phyloP scores from a whole-genome alignment of 1,140 invertebrate genomes.

The Globodera rostochiensis region DNA sequence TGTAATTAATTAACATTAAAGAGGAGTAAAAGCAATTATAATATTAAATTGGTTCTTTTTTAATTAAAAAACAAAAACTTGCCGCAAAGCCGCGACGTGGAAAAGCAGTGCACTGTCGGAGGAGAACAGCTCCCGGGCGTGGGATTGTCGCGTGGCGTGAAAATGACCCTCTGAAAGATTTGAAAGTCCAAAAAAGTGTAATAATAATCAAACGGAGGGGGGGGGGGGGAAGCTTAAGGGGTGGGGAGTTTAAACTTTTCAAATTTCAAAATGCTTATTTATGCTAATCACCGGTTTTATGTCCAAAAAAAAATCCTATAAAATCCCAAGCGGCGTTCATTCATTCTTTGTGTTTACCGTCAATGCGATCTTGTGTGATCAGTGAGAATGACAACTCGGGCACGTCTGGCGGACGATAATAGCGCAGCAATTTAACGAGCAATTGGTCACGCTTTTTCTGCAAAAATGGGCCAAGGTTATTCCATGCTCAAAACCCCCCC shows the following conservation, averaged over 20 bases:
- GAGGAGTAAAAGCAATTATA: background rate
- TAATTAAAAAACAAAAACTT: slow-evolving; percentile 13
- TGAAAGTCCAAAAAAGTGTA: background rate
- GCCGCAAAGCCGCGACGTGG: slow-evolving; percentile 31
- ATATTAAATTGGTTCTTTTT: background rate
- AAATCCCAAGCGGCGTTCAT: background rate
- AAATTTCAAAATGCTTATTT: no score
- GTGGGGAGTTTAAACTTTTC: no score
- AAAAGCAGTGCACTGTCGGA: slow-evolving; percentile 32
- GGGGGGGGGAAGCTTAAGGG: no score
- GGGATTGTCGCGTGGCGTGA: slow-evolving; percentile 23
- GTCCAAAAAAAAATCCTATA: background rate
- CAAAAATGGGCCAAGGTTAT: slow-evolving; percentile 20
- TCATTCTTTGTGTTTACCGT: slow-evolving; percentile 6
- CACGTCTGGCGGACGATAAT: slow-evolving; percentile 47
- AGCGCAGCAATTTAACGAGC: slow-evolving; percentile 41
- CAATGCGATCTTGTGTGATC: slow-evolving; percentile 45
- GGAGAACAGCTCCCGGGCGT: slow-evolving; percentile 40
- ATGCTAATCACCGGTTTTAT: no score
- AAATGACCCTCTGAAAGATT: slow-evolving; percentile 20
- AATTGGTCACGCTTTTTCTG: slow-evolving; percentile 46
- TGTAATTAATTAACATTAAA: background rate
- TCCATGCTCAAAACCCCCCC: no score
- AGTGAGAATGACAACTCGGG: slow-evolving; percentile 45
- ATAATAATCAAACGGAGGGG: no score